Evolutionary conservation across 2,888 invertebrate species (phyloP), one percentile per base, ranked within the genome.

Genomic region (Heliothis peltigera): DNA sequence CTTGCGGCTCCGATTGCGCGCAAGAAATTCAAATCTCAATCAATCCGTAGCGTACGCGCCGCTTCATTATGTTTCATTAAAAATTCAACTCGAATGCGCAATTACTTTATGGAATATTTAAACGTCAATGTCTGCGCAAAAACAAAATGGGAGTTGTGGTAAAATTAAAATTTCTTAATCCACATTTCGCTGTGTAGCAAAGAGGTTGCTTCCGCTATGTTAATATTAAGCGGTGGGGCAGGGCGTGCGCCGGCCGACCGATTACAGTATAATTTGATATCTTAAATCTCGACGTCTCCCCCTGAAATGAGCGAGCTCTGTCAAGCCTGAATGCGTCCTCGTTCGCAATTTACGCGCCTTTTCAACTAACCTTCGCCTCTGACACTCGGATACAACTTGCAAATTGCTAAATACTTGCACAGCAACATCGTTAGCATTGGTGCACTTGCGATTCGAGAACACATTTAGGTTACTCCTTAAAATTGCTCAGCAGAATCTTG

Each of bases 11-110:
- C 90, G 89, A 90, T 90, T 91, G 91, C 84, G 88, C 88, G 87
- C 90, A 89, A 91, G 90, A 91, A 91, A 92, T 93, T 92, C 89
- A 93, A 94, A 93, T 91, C 89, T 88, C 91, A 92, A 94, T 94
- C 93, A 93, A 93, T 92, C 89, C 83, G 80, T 77, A 80, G 86
- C 84, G 87, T 87, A 82, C 87, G 88, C 89, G 86, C 83, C 82
- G 82, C 85, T 91, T 89, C 86, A 88, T 91, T 90, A 91, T 87
- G 87, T 89, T 91, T 90, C 90, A 94, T 94, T 92, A 92, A 93
- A 93, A 92, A 92, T 92, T 94, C 92, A 91, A 89, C 87, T 84
- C 82, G 86, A 89, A 89, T 85, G 87, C 90, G 89, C 90, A 92
- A 92, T 92, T 91, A 92, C 89, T 92, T 91, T 90, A 90, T 91